Evolutionary conservation across 2,113 vertebrate genomes (phyloP).

Genomic region (Aviceda subcristata): DNA sequence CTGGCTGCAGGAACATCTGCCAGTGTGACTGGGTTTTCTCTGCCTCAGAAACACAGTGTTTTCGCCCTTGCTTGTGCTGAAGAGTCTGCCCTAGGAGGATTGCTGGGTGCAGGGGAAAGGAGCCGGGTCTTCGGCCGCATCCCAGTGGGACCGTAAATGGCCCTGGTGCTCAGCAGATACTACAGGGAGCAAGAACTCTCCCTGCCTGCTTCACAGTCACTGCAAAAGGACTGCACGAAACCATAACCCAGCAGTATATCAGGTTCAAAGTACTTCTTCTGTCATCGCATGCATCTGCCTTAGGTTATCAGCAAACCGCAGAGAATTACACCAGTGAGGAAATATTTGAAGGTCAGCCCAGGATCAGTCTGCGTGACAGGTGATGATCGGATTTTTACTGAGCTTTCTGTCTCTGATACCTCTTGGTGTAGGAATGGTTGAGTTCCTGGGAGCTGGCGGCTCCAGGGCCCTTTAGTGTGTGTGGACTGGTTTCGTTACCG

Average conservation of each 20-base stretch:
- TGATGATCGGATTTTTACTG: not conserved
- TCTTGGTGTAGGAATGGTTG: not conserved
- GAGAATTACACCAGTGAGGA: not conserved
- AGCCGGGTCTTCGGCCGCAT: not conserved
- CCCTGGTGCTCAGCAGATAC: not conserved
- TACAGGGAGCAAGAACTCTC: not conserved
- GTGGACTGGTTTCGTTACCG: not conserved
- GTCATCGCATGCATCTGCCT: slow-evolving; percentile 4
- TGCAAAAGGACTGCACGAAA: not conserved
- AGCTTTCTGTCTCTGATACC: not conserved
- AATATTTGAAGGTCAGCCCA: not conserved
- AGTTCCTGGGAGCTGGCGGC: not conserved
- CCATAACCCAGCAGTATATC: not conserved
- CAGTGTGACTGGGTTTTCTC: not conserved
- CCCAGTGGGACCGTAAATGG: not conserved
- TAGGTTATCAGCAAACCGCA: not conserved
- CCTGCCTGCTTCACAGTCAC: not conserved
- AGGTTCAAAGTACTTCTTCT: not conserved
- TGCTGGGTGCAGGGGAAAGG: not conserved
- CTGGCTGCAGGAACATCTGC: not conserved
- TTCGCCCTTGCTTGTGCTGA: not conserved
- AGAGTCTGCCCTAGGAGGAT: not conserved
- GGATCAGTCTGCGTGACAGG: not conserved
- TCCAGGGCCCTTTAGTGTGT: not conserved
- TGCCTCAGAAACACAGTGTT: not conserved